A percentile compares a stretch with the other conserved stretches of the same genome.
phyloP scores from a whole-genome alignment of 2,888 invertebrate species.

The Brenthis daphne region DNA sequence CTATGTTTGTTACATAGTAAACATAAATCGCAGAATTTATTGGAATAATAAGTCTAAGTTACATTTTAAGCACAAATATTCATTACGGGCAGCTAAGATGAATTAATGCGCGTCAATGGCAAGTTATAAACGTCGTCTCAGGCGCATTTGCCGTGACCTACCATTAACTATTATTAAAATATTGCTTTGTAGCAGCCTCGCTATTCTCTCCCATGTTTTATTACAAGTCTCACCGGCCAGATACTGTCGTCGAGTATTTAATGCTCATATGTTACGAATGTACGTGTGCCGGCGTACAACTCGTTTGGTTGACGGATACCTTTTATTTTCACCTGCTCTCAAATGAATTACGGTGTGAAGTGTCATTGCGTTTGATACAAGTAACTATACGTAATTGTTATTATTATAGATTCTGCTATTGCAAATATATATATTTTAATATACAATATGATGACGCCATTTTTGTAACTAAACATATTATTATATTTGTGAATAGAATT shows the following conservation, averaged over 20 bases:
- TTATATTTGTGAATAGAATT: background rate
- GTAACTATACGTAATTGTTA: background rate
- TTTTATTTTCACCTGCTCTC: conserved; percentile 65
- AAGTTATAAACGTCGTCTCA: conserved; percentile 76
- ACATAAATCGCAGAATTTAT: conserved; percentile 10
- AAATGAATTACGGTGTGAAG: conserved; percentile 56
- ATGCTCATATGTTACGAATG: conserved; percentile 75
- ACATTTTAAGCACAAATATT: conserved; percentile 33
- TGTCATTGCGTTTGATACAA: conserved; percentile 6
- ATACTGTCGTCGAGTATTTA: conserved; percentile 78
- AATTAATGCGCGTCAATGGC: conserved; percentile 75
- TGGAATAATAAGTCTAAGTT: conserved; percentile 10
- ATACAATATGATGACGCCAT: background rate
- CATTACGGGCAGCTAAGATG: conserved; percentile 65
- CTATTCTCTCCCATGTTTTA: conserved; percentile 79
- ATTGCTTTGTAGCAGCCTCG: conserved; percentile 74
- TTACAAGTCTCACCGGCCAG: conserved; percentile 65
- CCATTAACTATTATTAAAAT: conserved; percentile 82
- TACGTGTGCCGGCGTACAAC: conserved; percentile 64
- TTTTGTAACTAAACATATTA: background rate
- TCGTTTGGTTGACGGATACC: conserved; percentile 52
- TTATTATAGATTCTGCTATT: background rate
- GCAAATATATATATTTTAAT: no score
- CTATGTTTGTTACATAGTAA: conserved; percentile 6
- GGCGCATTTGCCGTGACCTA: conserved; percentile 71